Evolutionary conservation across 2,797 vertebrate genomes (phyloP), one percentile per base, ranked within the genome.

Genomic region (Thalassophryne amazonica): DNA sequence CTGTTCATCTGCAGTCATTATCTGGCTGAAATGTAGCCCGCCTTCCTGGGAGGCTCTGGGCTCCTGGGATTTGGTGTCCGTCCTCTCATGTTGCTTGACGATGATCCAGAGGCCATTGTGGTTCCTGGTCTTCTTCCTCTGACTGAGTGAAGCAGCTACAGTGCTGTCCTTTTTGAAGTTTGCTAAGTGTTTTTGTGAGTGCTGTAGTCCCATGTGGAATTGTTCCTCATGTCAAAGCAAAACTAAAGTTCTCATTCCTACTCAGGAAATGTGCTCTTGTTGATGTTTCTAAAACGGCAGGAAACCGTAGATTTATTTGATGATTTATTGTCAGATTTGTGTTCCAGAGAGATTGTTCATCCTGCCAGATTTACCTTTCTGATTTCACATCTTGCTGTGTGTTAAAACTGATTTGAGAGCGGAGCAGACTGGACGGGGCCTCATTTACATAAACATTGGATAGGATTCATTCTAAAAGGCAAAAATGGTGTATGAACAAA

Each of bases 171-270:
- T 56, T 54, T 50, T 45, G 29, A 63, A 34, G 30, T 37, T 7
- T 36, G 29, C 28, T 68, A 51, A 49, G 55, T 23, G 61, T 75
- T 78, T 78, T 81, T 61, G 82, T 86, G 69, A 57, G 20, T 18
- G 30, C 23, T 22, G 19, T 15, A 21, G 52, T 81, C 77, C 58
- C 66, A 65, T 21, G 62, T 18, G 52, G 30, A 48, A 72, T 47
- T 40, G 49, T 42, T 34, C 45, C 29, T 17, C 62, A 34, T 57
- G 64, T 60, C 14, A 1, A 16, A 63, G 66, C 75, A 12, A 61
- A 65, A 70, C 19, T 47, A 46, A 55, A 37, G 11, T 9, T 50
- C 11, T 14, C 9, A 5, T 34, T 10, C 4, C 20, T 6, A 17
- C 28, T 33, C 9, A 12, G 24, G 5, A 27, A 17, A 25, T 31